Base-by-base conservation (phyloP, 2,888 invertebrate species). In the Stenodema calcarata region DNA sequence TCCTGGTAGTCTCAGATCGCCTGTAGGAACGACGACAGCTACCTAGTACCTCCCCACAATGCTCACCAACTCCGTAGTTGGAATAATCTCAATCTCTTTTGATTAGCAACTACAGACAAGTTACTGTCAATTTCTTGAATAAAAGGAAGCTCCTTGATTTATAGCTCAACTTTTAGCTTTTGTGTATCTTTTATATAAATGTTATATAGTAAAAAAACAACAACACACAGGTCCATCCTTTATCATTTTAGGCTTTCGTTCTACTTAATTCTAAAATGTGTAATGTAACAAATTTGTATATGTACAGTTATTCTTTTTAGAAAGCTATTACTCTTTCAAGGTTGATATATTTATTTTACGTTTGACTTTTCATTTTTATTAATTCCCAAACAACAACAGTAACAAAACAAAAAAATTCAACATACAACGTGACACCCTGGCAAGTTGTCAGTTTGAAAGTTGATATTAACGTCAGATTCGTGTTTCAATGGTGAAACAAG, bases 211-310 rank as follows among this genome's bases (percentile, higher is more conserved):
- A n/a, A n/a, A n/a, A n/a, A n/a, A n/a, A n/a, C n/a, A n/a, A n/a
- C n/a, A n/a, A n/a, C n/a, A n/a, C n/a, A n/a, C 69, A 69, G 82
- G 82, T 82, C 82, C 82, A 82, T 69, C 69, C 82, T 41, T 82
- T 82, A 69, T 62, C 82, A 82, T 82, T 82, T 82, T 80, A 80
- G 80, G 80, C 80, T 47, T 80, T 50, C 27, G 23, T 42, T 23
- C 82, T 82, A 69, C 42, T 82, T 18, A 69, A 41, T 62, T 78
- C 44, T 42, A 62, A 80, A 82, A 16, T 23, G 82, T 82, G 69
- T 23, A 82, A 62, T 41, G 82, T 82, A 69, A 69, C 41, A 62
- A 75, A 75, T 75, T 44, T 27, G 35, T 35, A 35, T 78, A 78
- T 78, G 78, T 78, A 78, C 78, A 78, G 18, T 23, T 62, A 62